These are phyloP conservation scores for Spicauda simplicius DNA, from an alignment of 2,888 invertebrate species.

Conservation along the genomic window DNA sequence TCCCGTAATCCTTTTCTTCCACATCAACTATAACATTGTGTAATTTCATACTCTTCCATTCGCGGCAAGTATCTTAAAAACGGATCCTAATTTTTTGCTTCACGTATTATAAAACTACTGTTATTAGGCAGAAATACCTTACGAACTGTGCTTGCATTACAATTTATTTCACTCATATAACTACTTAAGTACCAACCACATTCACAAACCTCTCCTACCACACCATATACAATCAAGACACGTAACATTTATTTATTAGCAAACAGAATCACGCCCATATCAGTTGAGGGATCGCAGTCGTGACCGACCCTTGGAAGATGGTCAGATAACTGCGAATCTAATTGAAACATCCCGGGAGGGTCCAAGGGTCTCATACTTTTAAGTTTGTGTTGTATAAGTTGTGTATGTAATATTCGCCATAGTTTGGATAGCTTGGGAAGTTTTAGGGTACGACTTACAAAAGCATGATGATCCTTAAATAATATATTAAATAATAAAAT, in stretches of 20 bases:
- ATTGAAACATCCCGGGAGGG: conserved; percentile 57
- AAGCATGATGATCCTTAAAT: no score
- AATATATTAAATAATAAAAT: no score
- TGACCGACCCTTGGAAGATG: conserved; percentile 49
- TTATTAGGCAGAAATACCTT: no score
- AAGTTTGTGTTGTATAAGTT: conserved; percentile 26
- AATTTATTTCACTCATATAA: no score
- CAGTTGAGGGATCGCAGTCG: conserved; percentile 60
- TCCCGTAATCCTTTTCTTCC: no score
- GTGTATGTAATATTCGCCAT: conserved; percentile 39
- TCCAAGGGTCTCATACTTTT: conserved; percentile 33
- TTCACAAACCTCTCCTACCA: neutral
- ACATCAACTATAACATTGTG: no score
- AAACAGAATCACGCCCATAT: conserved; percentile 45
- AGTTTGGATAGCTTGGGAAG: neutral
- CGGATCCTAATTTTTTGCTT: no score
- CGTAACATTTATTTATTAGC: conserved; percentile 31
- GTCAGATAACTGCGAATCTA: conserved; percentile 58
- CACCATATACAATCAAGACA: conserved; percentile 25
- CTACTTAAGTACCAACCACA: neutral
- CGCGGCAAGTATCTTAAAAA: no score
- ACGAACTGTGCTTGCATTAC: no score
- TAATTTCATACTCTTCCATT: no score
- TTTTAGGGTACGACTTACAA: no score
- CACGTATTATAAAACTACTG: no score